Conservation (phyloP, 2,797 vertebrate genomes). For the Spondyliosoma cantharus region DNA sequence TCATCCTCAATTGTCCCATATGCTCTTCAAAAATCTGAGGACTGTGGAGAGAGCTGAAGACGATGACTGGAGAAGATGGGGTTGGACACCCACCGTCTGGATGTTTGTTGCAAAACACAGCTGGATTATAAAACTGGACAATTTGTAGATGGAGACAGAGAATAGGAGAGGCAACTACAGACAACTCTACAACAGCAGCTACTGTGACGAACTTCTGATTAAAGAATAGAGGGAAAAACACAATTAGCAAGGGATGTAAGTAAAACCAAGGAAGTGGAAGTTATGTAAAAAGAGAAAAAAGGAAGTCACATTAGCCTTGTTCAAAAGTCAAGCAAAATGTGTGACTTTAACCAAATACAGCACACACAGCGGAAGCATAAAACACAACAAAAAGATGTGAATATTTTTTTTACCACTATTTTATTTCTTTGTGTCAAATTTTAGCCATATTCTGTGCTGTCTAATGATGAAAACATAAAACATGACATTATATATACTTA, state of each 20-base stretch:
- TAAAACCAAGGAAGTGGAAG: neutral
- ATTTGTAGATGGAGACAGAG: constrained; percentile 19
- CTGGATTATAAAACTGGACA: constrained; percentile 33
- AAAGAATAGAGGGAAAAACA: neutral
- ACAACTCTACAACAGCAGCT: neutral
- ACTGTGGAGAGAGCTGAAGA: constrained; percentile 23
- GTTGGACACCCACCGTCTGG: constrained; percentile 21
- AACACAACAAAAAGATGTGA: no score
- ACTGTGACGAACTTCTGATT: neutral
- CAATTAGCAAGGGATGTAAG: neutral
- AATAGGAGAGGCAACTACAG: neutral
- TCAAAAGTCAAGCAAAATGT: neutral
- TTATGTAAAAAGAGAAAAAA: neutral
- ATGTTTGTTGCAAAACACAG: constrained; percentile 40
- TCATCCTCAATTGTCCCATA: constrained; percentile 42
- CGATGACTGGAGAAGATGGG: constrained; percentile 34
- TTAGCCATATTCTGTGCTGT: neutral
- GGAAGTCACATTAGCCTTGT: neutral
- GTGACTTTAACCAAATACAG: neutral
- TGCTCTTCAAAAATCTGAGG: constrained; percentile 40
- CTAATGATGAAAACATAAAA: constrained; percentile 4
- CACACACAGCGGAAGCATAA: no score
- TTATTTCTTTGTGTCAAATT: neutral
- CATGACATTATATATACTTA: no score
- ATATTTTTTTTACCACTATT: neutral